Evolutionary conservation across 1,140 invertebrate genomes (phyloP).

Genomic region (Lasioglossum baleicum): DNA sequence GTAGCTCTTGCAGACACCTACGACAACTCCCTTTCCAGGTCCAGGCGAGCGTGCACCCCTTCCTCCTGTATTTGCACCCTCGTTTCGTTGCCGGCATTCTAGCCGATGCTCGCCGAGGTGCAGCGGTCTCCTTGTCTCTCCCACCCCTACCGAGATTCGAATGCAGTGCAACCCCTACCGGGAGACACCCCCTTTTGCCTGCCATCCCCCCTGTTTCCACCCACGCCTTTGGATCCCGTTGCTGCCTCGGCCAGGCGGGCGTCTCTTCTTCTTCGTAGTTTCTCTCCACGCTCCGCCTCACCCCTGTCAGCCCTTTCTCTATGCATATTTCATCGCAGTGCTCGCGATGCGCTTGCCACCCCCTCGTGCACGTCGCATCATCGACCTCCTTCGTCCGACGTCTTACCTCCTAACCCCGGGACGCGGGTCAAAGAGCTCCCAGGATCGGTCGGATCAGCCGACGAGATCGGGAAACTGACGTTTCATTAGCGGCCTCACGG

Average conservation of each 20-base stretch:
- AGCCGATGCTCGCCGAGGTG: conserved; percentile 51
- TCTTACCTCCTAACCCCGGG: conserved; percentile 38
- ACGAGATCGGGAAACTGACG: neutral
- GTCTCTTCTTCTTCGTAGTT: conserved; percentile 24
- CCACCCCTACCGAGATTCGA: conserved; percentile 54
- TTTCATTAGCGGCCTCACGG: conserved; percentile 6
- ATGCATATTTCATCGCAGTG: conserved; percentile 73
- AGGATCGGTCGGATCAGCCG: neutral
- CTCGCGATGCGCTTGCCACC: conserved; percentile 56
- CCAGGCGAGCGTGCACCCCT: conserved; percentile 11
- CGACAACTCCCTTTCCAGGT: conserved; percentile 25
- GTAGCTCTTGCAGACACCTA: conserved; percentile 25
- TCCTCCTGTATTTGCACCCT: conserved; percentile 24
- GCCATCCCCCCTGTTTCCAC: neutral
- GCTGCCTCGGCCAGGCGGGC: conserved; percentile 37
- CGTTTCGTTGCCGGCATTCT: conserved; percentile 57
- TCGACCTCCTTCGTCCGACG: conserved; percentile 46
- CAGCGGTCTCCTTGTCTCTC: conserved; percentile 49
- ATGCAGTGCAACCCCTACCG: conserved; percentile 50
- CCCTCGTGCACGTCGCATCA: conserved; percentile 51
- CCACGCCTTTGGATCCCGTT: too few species aligned
- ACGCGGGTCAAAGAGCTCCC: conserved; percentile 9
- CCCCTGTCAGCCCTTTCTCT: conserved; percentile 43
- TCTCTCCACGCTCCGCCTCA: conserved; percentile 16
- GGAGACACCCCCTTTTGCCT: neutral